Percentiles rank a stretch among this genome's conserved stretches.
phyloP scores from a whole-genome alignment of 2,888 invertebrate species.

The Synergus umbraculus region DNA sequence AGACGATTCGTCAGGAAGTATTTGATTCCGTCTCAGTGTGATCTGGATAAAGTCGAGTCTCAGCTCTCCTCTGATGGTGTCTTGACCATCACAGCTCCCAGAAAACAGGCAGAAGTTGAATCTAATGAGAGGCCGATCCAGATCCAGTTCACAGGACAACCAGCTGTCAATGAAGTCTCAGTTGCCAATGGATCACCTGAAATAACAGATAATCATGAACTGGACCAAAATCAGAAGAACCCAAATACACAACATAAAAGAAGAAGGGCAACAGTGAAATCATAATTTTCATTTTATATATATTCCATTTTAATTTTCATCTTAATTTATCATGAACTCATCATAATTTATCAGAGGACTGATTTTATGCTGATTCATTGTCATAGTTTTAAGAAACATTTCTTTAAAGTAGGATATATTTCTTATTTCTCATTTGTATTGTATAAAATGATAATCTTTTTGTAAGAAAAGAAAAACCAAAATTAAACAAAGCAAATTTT shows the following conservation, averaged over 20 bases:
- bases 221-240: not conserved
- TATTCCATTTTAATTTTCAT: not conserved
- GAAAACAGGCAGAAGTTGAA: conserved; percentile 73
- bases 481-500: too few species aligned
- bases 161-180: conserved; percentile 14
- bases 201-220: not conserved
- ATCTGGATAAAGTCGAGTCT: conserved; percentile 86
- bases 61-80: conserved; percentile 90
- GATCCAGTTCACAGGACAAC: conserved; percentile 52
- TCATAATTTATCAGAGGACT: not conserved
- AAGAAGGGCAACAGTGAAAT: conserved; percentile 24
- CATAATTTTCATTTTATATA: not conserved
- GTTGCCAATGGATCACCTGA: not conserved
- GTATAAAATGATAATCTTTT: too few species aligned
- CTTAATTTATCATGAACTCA: not conserved
- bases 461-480: too few species aligned
- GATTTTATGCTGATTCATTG: not conserved
- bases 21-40: conserved; percentile 73
- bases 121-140: conserved; percentile 55
- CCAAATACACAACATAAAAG: conserved; percentile 38
- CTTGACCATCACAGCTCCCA: conserved; percentile 86
- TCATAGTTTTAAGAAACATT: not conserved
- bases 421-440: too few species aligned
- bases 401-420: not conserved
- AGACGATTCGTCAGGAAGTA: conserved; percentile 62